Conservation (phyloP, 2,113 vertebrate genomes). For the Tringa solitaria region DNA sequence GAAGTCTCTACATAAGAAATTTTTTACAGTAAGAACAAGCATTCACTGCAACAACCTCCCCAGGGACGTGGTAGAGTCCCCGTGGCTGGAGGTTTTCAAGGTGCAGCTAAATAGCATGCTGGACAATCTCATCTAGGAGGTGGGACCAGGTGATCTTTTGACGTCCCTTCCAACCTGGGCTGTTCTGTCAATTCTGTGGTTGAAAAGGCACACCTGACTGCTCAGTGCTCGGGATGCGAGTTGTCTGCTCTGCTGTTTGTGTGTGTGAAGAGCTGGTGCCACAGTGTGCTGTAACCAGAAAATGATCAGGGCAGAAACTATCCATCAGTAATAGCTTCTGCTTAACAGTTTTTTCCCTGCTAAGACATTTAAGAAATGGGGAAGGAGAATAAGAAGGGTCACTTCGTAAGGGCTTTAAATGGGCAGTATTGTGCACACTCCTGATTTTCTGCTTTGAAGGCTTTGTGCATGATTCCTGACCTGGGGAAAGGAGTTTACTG, state of each 20-base stretch:
- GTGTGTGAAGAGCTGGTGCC: neutral
- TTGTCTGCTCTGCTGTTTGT: neutral
- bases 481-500: neutral
- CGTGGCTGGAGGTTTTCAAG: neutral
- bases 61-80: fast-evolving
- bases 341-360: neutral
- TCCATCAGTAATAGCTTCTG: neutral
- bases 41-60: neutral
- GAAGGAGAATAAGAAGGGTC: neutral
- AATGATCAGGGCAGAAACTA: neutral
- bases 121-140: neutral
- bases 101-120: neutral
- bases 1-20: neutral
- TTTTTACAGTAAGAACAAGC: neutral
- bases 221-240: fast-evolving
- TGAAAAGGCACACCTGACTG: neutral
- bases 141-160: neutral
- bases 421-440: neutral
- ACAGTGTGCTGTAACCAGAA: neutral
- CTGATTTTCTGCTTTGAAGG: neutral
- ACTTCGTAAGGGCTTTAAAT: neutral
- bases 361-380: neutral
- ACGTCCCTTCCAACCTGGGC: neutral
- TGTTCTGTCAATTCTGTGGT: neutral
- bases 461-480: neutral